Conservation (phyloP, 1,140 invertebrate genomes). For the Heliothis virescens region DNA sequence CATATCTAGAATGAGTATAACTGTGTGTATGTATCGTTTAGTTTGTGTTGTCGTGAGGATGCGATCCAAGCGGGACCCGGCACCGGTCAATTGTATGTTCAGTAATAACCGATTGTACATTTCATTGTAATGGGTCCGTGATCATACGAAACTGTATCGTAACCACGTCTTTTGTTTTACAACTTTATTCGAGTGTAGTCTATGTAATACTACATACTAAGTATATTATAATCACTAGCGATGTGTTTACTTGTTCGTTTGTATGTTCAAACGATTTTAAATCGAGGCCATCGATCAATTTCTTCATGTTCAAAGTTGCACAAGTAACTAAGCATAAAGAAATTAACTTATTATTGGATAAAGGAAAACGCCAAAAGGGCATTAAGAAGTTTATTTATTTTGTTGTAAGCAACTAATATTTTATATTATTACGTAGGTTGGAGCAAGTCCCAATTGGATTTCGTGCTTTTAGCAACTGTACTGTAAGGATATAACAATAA, state of each 20-base stretch:
- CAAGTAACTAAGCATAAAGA: conserved; percentile 80
- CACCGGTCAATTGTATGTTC: conserved; percentile 68
- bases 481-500: conserved; percentile 76
- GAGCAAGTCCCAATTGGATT: conserved; percentile 73
- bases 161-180: conserved; percentile 23
- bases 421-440: conserved; percentile 78
- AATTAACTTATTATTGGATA: conserved; percentile 74
- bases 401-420: conserved; percentile 84
- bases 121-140: conserved; percentile 81
- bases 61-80: conserved; percentile 56
- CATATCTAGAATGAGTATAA: conserved; percentile 23
- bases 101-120: conserved; percentile 75
- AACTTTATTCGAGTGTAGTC: conserved; percentile 24
- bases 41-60: conserved; percentile 50
- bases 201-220: conserved; percentile 24
- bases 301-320: conserved; percentile 81
- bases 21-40: conserved; percentile 48
- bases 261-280: conserved; percentile 70
- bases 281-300: conserved; percentile 83
- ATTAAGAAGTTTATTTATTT: conserved; percentile 84
- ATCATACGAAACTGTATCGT: conserved; percentile 15
- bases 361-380: conserved; percentile 75
- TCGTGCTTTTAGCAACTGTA: conserved; percentile 77
- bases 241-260: conserved; percentile 44
- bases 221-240: conserved; percentile 20